Percentiles rank a stretch among this genome's conserved stretches.
These are phyloP conservation scores for Scaeva pyrastri DNA, from an alignment of 2,888 invertebrate genomes.

Conservation along the genomic window DNA sequence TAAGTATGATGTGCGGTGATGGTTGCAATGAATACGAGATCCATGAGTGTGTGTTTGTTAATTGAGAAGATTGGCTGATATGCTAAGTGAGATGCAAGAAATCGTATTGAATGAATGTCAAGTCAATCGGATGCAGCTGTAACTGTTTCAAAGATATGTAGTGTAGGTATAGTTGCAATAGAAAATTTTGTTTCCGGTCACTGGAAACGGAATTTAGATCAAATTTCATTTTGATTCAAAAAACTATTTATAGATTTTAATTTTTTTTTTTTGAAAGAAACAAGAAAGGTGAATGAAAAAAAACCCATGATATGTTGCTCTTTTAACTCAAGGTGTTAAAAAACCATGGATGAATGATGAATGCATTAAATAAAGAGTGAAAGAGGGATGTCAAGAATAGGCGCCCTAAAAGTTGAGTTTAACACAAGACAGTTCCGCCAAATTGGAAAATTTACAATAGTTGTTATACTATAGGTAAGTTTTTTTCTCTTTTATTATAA, in stretches of 20 bases:
- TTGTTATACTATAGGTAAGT: no score
- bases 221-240: slow-evolving; percentile 21
- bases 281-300: no score
- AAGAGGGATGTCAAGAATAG: no score
- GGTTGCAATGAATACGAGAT: slow-evolving; percentile 39
- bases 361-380: no score
- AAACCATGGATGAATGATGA: no score
- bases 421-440: no score
- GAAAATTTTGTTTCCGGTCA: slow-evolving; percentile 61
- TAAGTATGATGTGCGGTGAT: slow-evolving; percentile 30
- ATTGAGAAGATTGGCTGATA: slow-evolving; percentile 64
- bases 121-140: slow-evolving; percentile 64
- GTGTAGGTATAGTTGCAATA: slow-evolving; percentile 9
- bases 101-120: slow-evolving; percentile 65
- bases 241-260: not conserved
- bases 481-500: no score
- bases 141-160: slow-evolving; percentile 30
- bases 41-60: slow-evolving; percentile 48
- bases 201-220: slow-evolving; percentile 28
- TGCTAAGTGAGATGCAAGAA: slow-evolving; percentile 67
- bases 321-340: no score
- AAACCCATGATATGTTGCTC: no score
- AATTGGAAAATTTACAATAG: no score
- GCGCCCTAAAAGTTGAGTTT: no score
- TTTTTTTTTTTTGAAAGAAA: no score